phyloP scores from a whole-genome alignment of 1,140 invertebrate genomes.

The Drosophila bocki region DNA sequence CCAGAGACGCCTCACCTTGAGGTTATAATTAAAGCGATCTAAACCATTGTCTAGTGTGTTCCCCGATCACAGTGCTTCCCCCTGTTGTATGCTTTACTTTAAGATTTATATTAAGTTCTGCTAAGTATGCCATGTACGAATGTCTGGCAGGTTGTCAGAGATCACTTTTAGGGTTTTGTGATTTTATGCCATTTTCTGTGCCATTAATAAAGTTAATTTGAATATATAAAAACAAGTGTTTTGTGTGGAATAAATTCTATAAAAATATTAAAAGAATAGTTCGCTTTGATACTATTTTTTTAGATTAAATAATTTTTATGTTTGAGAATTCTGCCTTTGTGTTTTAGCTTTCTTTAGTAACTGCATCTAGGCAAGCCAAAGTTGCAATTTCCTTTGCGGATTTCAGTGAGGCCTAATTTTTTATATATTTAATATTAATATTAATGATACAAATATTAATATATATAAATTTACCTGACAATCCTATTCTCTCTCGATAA shows the following conservation, averaged over 20 bases:
- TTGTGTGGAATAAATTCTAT: background rate
- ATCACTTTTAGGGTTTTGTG: conserved; percentile 15
- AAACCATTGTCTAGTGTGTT: conserved; percentile 7
- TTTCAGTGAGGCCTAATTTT: background rate
- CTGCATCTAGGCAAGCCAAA: background rate
- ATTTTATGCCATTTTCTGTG: conserved; percentile 11
- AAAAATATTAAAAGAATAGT: too few species aligned
- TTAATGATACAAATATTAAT: background rate
- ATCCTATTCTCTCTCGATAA: conserved; percentile 9
- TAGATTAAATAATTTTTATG: too few species aligned
- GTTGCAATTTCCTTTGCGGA: background rate
- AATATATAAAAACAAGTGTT: background rate
- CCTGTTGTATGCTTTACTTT: conserved; percentile 59
- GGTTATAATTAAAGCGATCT: conserved; percentile 32
- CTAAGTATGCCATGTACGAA: conserved; percentile 56
- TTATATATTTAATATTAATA: too few species aligned
- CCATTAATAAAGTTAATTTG: conserved; percentile 30
- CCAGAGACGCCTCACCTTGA: conserved; percentile 37
- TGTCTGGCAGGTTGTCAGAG: background rate
- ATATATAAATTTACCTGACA: background rate
- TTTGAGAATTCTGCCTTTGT: too few species aligned
- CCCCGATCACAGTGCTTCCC: conserved; percentile 58
- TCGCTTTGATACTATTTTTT: background rate
- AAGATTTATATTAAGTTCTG: conserved; percentile 17
- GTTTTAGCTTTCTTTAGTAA: too few species aligned